These are phyloP conservation scores for Microchirus variegatus DNA, from an alignment of 2,797 vertebrate species.

Conservation along the genomic window DNA sequence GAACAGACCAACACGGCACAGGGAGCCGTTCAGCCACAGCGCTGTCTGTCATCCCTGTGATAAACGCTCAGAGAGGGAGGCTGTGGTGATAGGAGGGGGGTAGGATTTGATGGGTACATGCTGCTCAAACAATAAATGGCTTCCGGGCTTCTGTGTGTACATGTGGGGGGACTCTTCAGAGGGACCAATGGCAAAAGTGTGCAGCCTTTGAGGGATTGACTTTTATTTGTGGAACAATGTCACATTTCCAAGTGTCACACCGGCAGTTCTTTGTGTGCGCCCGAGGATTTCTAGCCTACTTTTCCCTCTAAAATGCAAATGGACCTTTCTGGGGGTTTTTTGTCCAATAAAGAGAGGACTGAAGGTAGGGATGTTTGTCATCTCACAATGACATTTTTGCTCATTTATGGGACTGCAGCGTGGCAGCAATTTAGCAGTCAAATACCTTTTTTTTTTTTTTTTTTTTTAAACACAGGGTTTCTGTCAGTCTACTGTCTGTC, in stretches of 20 bases:
- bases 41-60: constrained; percentile 70
- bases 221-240: constrained; percentile 68
- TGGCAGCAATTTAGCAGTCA: constrained; percentile 53
- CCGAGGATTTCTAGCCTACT: constrained; percentile 40
- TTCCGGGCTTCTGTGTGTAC: constrained; percentile 41
- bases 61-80: constrained; percentile 50
- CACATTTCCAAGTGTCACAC: constrained; percentile 63
- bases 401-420: constrained; percentile 56
- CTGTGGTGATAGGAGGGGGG: constrained; percentile 38
- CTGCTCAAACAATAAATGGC: constrained; percentile 68
- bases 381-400: constrained; percentile 69
- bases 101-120: constrained; percentile 72
- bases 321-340: constrained; percentile 37
- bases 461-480: neutral
- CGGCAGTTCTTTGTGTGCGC: constrained; percentile 49
- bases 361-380: constrained; percentile 56
- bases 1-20: constrained; percentile 63
- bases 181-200: constrained; percentile 26
- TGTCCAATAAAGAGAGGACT: constrained; percentile 47
- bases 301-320: constrained; percentile 65
- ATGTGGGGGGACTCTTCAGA: constrained; percentile 29
- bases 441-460: too few relatives aligned
- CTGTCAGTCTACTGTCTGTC: constrained; percentile 17
- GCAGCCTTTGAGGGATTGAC: constrained; percentile 66
- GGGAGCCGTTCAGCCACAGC: constrained; percentile 53